Base-by-base conservation (phyloP, 1,140 invertebrate genomes). In the Sarcophaga bullata region DNA sequence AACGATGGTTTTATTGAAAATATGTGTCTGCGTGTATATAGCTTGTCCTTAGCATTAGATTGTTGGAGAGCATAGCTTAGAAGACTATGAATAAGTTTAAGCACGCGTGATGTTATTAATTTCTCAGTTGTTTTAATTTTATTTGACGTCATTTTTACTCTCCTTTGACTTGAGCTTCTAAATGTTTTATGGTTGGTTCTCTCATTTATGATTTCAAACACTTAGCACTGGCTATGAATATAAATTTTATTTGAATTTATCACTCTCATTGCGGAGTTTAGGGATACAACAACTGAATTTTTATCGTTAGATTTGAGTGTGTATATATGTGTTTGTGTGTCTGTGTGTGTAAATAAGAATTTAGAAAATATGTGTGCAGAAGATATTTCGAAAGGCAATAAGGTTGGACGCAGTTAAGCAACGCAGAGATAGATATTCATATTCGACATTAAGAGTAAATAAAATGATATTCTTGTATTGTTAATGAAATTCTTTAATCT, bases 101-200 rank as follows among this genome's bases (percentile, higher is more conserved):
- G 52, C n/a, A 19, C 75, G 75, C 75, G 75, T 78, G 19, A 50
- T 78, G 75, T 78, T 78, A 78, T 78, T 78, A 78, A 78, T 78
- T 78, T 78, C 75, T 50, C 50, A 9, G 75, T 50, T 50, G 48
- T 7, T 78, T 78, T 78, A 50, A 50, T 50, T 75, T 75, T 58
- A 11, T 58, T 58, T 58, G 15, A 13, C 54, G 15, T n/a, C 54
- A 58, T 58, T 58, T 58, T n/a, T 58, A 37, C 25, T 37, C 25
- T 37, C 25, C 25, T 4, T 37, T 37, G 25, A 37, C 25, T 37
- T 37, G 25, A 37, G 25, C 25, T 37, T 37, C 25, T 58, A 58
- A 7, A 13, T 58, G 54, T 13, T n/a, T 58, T 13, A n/a, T 58
- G n/a, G 52, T 58, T 15, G 52, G 54, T 13, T 19, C n/a, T 68